phyloP scores from a whole-genome alignment of 2,888 invertebrate species.

The Silvanus unidentatus region DNA sequence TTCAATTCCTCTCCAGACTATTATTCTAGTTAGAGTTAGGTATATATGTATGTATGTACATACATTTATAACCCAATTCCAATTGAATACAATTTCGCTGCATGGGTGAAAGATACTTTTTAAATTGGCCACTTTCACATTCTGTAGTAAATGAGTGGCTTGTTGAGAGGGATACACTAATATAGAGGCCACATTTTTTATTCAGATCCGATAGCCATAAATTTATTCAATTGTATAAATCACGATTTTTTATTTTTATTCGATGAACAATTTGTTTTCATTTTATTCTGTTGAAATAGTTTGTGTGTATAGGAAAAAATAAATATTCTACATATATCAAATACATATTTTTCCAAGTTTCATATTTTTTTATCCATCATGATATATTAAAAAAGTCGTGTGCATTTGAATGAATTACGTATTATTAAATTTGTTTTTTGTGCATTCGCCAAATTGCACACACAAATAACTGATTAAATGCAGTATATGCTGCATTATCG shows the following conservation, averaged over 20 bases:
- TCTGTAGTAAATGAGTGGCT: constrained; percentile 19
- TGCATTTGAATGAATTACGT: too few species aligned
- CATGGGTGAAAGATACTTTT: constrained; percentile 32
- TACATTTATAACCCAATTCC: constrained; percentile 9
- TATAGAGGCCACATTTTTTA: too few species aligned
- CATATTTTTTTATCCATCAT: too few species aligned
- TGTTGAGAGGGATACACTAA: constrained; percentile 3
- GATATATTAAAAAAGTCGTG: too few species aligned
- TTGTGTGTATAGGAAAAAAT: background rate
- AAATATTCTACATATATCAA: background rate
- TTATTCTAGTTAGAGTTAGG: too few species aligned
- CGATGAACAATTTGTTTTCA: too few species aligned
- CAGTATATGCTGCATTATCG: too few species aligned
- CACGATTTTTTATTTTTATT: background rate
- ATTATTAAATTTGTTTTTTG: too few species aligned
- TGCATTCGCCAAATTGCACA: too few species aligned
- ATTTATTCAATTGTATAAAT: constrained; percentile 2
- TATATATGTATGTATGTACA: constrained; percentile 16
- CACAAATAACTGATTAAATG: too few species aligned
- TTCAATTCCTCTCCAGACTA: constrained; percentile 7
- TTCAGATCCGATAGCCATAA: background rate
- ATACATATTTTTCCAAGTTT: too few species aligned
- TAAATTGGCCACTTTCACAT: constrained; percentile 21
- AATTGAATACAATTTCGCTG: constrained; percentile 36
- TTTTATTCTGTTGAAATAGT: too few species aligned